phyloP scores from a whole-genome alignment of 30 jellyfish, hydroid and myxozoan species.

The Mastigias papua region DNA sequence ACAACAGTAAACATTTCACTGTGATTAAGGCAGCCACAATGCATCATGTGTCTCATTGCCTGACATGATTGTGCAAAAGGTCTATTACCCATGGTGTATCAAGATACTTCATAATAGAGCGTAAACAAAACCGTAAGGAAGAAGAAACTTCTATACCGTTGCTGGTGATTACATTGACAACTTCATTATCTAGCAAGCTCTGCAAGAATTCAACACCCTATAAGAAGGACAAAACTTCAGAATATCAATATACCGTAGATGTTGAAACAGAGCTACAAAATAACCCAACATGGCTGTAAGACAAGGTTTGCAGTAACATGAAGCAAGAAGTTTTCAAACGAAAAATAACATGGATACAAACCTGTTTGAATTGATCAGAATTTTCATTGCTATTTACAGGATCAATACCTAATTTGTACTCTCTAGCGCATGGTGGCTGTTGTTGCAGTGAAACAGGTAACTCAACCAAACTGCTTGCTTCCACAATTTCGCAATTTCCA shows the following conservation, averaged over 20 bases:
- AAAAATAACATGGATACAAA: not conserved
- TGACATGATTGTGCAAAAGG: too few relatives aligned
- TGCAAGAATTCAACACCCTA: slow-evolving; percentile 50
- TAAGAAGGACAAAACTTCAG: not conserved
- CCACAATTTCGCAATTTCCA: slow-evolving; percentile 76
- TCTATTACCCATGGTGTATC: too few relatives aligned
- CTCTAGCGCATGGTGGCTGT: slow-evolving; percentile 54
- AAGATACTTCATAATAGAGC: too few relatives aligned
- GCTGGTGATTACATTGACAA: not conserved
- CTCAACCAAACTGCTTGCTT: slow-evolving; percentile 28
- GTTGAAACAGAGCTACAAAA: not conserved
- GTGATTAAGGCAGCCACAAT: too few relatives aligned
- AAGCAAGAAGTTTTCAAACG: too few relatives aligned
- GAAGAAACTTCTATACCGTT: not conserved
- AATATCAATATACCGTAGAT: not conserved
- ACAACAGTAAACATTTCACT: too few relatives aligned
- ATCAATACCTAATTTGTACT: slow-evolving; percentile 30
- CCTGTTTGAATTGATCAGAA: slow-evolving; percentile 55
- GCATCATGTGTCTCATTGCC: too few relatives aligned
- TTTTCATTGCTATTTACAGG: slow-evolving; percentile 30
- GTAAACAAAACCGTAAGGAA: not conserved
- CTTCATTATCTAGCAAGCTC: slow-evolving; percentile 24
- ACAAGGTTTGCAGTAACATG: too few relatives aligned
- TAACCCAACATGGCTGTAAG: too few relatives aligned
- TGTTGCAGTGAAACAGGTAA: slow-evolving; percentile 53